These are phyloP conservation scores for Sebastes hubbsi DNA, from an alignment of 2,797 vertebrate species.

Conservation along the genomic window DNA sequence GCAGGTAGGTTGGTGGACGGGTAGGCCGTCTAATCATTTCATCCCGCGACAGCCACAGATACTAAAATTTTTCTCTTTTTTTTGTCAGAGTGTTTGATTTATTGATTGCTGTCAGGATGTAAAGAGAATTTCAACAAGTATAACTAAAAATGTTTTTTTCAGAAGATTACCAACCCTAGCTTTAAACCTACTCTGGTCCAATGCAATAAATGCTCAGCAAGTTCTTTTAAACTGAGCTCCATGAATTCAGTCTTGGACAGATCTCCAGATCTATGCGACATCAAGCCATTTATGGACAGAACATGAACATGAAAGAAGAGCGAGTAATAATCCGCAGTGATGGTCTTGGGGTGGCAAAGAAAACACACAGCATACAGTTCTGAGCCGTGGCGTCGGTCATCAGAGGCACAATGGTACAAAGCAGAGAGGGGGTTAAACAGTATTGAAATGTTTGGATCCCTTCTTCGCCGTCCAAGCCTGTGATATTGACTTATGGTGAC, in stretches of 20 bases:
- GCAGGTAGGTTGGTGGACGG: no score
- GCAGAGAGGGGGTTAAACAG: constrained; percentile 50
- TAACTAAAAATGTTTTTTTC: not conserved
- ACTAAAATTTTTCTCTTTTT: not conserved
- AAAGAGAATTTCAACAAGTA: not conserved
- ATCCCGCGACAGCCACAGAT: not conserved
- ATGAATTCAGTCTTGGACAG: constrained; percentile 10
- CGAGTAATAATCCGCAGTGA: not conserved
- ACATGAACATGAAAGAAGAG: constrained; percentile 17
- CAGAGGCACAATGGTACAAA: constrained; percentile 21
- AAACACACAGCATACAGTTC: constrained; percentile 14
- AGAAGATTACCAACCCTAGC: not conserved
- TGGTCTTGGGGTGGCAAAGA: not conserved
- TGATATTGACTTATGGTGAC: constrained; percentile 79
- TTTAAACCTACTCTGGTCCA: not conserved
- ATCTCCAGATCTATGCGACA: constrained; percentile 9
- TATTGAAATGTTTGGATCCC: constrained; percentile 70
- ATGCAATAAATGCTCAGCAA: not conserved
- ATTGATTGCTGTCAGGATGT: not conserved
- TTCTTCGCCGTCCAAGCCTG: constrained; percentile 35
- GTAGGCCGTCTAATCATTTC: not conserved
- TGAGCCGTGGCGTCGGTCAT: not conserved
- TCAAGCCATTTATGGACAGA: constrained; percentile 39
- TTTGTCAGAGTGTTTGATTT: not conserved
- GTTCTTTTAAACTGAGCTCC: not conserved